Evolutionary conservation across 2,888 invertebrate species (phyloP).

Genomic region (Electrophaes corylata): DNA sequence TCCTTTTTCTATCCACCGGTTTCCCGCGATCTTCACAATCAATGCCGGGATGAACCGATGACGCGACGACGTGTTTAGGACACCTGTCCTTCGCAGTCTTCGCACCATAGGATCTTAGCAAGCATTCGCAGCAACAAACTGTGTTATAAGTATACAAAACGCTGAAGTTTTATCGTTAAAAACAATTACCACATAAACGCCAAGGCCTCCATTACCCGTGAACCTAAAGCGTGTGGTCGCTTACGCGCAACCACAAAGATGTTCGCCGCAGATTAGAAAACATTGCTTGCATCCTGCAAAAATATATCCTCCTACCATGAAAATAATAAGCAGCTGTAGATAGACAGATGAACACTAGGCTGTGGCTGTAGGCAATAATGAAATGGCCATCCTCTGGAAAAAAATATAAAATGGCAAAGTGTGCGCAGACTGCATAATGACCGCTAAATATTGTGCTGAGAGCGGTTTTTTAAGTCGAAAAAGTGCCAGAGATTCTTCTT

Average conservation of each 20-base stretch:
- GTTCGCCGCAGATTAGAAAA: slow-evolving; percentile 39
- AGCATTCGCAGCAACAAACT: background rate
- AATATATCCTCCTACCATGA: slow-evolving; percentile 7
- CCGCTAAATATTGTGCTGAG: no score
- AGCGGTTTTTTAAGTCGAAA: no score
- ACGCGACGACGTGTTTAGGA: no score
- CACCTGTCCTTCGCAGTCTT: no score
- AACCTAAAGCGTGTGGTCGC: slow-evolving; percentile 34
- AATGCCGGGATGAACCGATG: no score
- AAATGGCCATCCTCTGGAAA: no score
- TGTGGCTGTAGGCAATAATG: no score
- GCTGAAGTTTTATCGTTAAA: slow-evolving; percentile 19
- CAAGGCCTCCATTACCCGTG: slow-evolving; percentile 30
- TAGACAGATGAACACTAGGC: background rate
- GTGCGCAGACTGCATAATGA: no score
- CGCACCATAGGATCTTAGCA: background rate
- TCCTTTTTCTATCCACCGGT: no score
- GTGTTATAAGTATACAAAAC: background rate
- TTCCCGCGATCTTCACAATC: no score
- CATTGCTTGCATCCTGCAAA: slow-evolving; percentile 32
- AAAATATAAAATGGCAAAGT: no score
- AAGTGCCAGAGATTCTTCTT: no score
- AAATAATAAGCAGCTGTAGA: background rate
- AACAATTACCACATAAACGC: slow-evolving; percentile 22
- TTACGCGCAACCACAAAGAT: slow-evolving; percentile 40